Percentiles rank a stretch among this genome's conserved stretches.
phyloP scores from a whole-genome alignment of 2,797 vertebrate genomes.

The Periparus ater region DNA sequence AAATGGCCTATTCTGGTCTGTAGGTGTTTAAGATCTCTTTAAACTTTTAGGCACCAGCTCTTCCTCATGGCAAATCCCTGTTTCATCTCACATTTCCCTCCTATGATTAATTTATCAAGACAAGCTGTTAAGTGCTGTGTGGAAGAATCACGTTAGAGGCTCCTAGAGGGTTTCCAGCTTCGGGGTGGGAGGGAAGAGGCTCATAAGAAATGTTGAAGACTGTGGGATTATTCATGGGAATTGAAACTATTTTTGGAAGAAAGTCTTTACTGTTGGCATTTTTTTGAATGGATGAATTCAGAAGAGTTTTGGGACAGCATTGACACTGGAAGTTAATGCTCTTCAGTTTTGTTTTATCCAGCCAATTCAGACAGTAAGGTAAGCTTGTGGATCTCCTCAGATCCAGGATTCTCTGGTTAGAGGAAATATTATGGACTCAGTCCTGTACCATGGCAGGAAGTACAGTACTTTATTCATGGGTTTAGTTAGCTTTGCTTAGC shows the following conservation, averaged over 20 bases:
- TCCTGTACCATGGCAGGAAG: not conserved
- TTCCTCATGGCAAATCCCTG: slow-evolving; percentile 1
- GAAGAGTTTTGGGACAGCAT: not conserved
- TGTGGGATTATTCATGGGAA: not conserved
- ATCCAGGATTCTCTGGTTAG: not conserved
- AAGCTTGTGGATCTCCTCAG: not conserved
- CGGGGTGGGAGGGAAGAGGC: not conserved
- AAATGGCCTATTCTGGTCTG: not conserved
- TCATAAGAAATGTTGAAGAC: not conserved
- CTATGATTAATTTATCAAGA: slow-evolving; percentile 44
- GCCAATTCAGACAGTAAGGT: not conserved
- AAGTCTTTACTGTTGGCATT: not conserved
- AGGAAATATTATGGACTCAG: not conserved
- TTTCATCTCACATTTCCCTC: slow-evolving; percentile 24
- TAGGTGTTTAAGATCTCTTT: slow-evolving; percentile 13
- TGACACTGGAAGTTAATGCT: not conserved
- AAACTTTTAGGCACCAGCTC: slow-evolving; percentile 1
- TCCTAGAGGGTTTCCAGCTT: not conserved
- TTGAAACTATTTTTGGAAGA: not conserved
- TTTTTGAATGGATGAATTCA: not conserved
- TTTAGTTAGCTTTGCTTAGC: not conserved
- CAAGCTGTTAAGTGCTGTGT: slow-evolving; percentile 34
- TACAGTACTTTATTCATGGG: not conserved
- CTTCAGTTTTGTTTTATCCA: not conserved
- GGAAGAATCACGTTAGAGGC: slow-evolving; percentile 3